Evolutionary conservation across 2,797 vertebrate genomes (phyloP), one percentile per base, ranked within the genome.

Genomic region (Tokudaia muenninki): DNA sequence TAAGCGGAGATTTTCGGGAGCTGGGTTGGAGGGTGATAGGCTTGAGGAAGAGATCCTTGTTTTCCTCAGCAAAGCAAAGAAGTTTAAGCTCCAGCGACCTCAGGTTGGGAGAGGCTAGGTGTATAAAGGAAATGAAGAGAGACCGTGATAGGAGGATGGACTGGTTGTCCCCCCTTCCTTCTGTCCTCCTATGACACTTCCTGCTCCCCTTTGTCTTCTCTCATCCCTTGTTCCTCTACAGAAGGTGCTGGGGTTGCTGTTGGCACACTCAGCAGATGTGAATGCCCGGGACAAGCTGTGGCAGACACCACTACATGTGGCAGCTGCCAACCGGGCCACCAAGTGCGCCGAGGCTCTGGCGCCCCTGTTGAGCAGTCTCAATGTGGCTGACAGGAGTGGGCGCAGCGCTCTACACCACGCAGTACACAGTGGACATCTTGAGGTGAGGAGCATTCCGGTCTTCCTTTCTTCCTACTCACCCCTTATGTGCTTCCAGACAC

Each of bases 351-450:
- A 99, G 98, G 98, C 99, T 81, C 98, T 99, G 98, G 96, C 99
- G 78, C 99, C 99, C 50, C 98, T 99, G 96, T 98, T 99, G 97
- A 99, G 99, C 99, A 99, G 99, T 95, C 98, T 99, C 97, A 99
- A 99, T 50, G 99, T 99, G 95, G 99, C 99, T 0, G 99, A 99
- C 97, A 99, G 99, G 97, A 99, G 99, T 0, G 99, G 99, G 95
- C 99, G 99, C 96, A 99, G 99, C 3, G 99, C 99, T 67, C 98
- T 99, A 98, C 99, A 99, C 98, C 99, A 99, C 1, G 99, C 99
- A 5, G 99, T 99, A 93, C 99, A 99, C 97, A 99, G 99, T 80
- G 99, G 99, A 47, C 99, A 99, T 98, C 98, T 99, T 4, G 99
- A 99, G 99, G 99, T 99, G 67, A 98, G 98, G n/a, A 79, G 11